Evolutionary conservation across 2,888 invertebrate genomes (phyloP).

Genomic region (Shargacucullia verbasci): DNA sequence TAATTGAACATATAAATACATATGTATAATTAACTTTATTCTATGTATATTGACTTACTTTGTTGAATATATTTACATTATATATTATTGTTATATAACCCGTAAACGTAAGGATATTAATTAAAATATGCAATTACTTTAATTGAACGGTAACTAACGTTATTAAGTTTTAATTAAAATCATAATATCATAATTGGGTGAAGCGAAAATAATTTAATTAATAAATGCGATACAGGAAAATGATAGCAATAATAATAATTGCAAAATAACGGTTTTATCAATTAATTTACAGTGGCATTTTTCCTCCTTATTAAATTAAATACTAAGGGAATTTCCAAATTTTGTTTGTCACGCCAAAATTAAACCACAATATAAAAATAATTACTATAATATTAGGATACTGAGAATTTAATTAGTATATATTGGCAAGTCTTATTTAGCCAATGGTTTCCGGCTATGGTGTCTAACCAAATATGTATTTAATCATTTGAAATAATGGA

Average conservation of each 20-base stretch:
- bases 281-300: slow-evolving; percentile 54
- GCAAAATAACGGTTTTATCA: slow-evolving; percentile 52
- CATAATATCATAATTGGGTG: slow-evolving; percentile 41
- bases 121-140: slow-evolving; percentile 36
- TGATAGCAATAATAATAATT: slow-evolving; percentile 54
- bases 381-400: not conserved
- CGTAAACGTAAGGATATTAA: slow-evolving; percentile 18
- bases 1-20: slow-evolving; percentile 4
- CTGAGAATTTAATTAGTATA: not conserved
- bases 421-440: not conserved
- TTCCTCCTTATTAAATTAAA: slow-evolving; percentile 52
- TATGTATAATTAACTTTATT: not conserved
- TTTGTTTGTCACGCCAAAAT: slow-evolving; percentile 47
- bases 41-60: not conserved
- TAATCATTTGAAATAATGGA: no score
- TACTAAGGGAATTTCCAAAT: slow-evolving; percentile 52
- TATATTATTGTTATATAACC: slow-evolving; percentile 3
- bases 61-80: no score
- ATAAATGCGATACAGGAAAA: slow-evolving; percentile 55
- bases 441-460: not conserved
- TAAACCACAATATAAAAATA: slow-evolving; percentile 5
- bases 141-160: slow-evolving; percentile 35
- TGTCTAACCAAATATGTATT: no score
- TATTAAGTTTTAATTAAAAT: slow-evolving; percentile 47
- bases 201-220: slow-evolving; percentile 45